Evolutionary conservation across 92 coral and sea anemone species (phyloP).

Genomic region (Diadumene lineata): DNA sequence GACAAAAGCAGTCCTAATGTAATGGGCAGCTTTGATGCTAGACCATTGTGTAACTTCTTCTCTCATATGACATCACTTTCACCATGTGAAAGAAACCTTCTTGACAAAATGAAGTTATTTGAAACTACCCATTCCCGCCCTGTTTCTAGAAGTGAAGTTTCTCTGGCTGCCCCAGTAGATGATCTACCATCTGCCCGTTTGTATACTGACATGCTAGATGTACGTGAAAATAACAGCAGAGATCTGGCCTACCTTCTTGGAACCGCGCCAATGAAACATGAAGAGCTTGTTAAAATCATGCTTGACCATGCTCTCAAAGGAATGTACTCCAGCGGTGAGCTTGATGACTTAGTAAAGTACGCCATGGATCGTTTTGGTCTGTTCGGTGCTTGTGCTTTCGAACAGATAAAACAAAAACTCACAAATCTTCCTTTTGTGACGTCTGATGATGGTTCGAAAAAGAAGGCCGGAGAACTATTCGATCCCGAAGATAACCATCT

Average conservation of each 20-base stretch:
- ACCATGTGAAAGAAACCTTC: constrained; percentile 14
- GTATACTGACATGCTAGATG: constrained; percentile 29
- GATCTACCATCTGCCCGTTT: constrained; percentile 45
- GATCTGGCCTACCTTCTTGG: constrained; percentile 33
- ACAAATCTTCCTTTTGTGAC: constrained; percentile 45
- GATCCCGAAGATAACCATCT: constrained; percentile 47
- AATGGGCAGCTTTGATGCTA: background rate
- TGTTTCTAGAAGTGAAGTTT: constrained; percentile 30
- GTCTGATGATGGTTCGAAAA: constrained; percentile 30
- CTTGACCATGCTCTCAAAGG: constrained; percentile 27
- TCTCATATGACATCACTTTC: constrained; percentile 18
- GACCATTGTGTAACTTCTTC: constrained; percentile 44
- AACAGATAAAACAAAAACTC: constrained; percentile 13
- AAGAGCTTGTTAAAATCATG: constrained; percentile 11
- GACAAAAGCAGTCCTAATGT: background rate
- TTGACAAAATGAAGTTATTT: constrained; percentile 49
- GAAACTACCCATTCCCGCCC: constrained; percentile 40
- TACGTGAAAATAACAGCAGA: constrained; percentile 32
- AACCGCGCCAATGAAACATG: background rate
- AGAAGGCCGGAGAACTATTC: constrained; percentile 52
- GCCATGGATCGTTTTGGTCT: constrained; percentile 36
- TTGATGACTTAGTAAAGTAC: constrained; percentile 52
- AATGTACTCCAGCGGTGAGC: constrained; percentile 39
- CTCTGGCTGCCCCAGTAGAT: constrained; percentile 25
- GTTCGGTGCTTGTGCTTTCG: background rate